Evolutionary conservation across 1,140 invertebrate genomes (phyloP), one percentile per base, ranked within the genome.

Genomic region (Habropoda laboriosa): DNA sequence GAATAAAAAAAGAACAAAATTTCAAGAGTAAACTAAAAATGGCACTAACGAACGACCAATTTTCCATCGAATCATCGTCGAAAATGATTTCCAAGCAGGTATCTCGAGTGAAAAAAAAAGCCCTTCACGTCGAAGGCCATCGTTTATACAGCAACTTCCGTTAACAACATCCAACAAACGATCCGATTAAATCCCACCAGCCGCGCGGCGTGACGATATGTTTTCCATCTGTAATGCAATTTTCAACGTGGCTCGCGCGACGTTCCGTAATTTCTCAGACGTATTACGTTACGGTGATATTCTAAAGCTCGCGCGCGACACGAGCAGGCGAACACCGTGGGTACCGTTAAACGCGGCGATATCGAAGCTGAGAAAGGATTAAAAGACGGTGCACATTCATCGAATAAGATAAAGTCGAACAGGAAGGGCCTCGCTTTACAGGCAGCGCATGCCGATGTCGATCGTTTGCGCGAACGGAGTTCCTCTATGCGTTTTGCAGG

Each of bases 331-430:
- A 45, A 60, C n/a, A n/a, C 30, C 21, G 32, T 40, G 6, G 27
- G 55, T 78, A 78, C 67, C 66, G 67, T 78, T 78, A 71, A 78
- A 45, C 38, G n/a, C 53, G 21, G 45, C 18, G 53, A 77, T 49
- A 70, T 70, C 32, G 70, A 70, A 70, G 67, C 58, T 32, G 55
- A 35, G 42, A 49, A 75, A 55, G 67, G 64, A 79, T 85, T 80
- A 75, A 83, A 83, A 83, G 76, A 47, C 73, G 21, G 0, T 35
- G 61, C 61, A 45, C 38, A 51, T 79, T 64, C 57, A 40, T 79
- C 57, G 71, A 60, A 47, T 30, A 35, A n/a, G 64, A 66, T 45
- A 64, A 80, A 47, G 51, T 35, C 18, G 24, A 27, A 49, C 40
- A 24, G 42, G 55, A 60, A 71, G 35, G 63, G 18, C n/a, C 6